phyloP scores from a whole-genome alignment of 2,113 vertebrate species.

The Theropithecus gelada region DNA sequence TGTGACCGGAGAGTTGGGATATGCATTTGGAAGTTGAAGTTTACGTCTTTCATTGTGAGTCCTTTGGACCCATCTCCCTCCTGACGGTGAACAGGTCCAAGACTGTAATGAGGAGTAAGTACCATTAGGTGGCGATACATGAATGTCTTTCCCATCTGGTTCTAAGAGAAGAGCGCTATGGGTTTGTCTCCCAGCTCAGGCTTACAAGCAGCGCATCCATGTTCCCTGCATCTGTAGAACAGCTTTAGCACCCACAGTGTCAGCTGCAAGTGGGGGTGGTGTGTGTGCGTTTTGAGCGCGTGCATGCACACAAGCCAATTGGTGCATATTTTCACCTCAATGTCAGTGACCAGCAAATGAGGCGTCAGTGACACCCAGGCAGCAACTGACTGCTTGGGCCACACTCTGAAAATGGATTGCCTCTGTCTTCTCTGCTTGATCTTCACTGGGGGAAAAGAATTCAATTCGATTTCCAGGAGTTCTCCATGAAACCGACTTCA shows the following conservation, averaged over 20 bases:
- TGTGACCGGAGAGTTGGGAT: neutral
- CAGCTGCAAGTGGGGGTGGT: neutral
- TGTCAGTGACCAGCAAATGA: slow-evolving; percentile 27
- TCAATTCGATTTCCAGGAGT: neutral
- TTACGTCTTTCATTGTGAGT: neutral
- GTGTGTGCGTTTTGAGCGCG: accelerated
- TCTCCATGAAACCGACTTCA: neutral
- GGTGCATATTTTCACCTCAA: neutral
- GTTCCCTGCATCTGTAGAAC: neutral
- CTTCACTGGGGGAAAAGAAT: neutral
- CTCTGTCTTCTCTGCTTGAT: slow-evolving; percentile 9
- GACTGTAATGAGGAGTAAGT: neutral
- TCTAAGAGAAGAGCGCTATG: neutral
- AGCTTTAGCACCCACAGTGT: neutral
- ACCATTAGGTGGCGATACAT: slow-evolving; percentile 30
- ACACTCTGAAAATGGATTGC: neutral
- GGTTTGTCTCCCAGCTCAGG: neutral
- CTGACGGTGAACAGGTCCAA: neutral
- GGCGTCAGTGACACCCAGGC: neutral
- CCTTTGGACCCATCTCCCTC: neutral
- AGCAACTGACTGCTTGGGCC: neutral
- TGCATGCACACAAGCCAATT: accelerated
- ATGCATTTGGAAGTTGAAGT: neutral
- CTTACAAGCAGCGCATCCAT: neutral
- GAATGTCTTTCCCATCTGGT: neutral